phyloP scores from a whole-genome alignment of 2,888 invertebrate species.

The Allygus modestus region DNA sequence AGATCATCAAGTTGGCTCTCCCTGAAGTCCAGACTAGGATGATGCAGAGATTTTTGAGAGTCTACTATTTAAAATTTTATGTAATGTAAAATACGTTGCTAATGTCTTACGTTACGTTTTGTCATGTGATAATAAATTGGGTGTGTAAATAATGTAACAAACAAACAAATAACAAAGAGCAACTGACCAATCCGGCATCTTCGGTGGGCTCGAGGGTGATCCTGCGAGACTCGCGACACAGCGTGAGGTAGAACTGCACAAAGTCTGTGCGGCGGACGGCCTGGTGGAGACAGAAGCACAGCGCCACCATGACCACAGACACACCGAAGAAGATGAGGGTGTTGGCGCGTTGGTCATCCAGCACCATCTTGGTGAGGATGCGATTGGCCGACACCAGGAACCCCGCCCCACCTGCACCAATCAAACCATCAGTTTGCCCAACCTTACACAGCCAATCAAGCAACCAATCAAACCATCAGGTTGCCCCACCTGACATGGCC shows the following conservation, averaged over 20 bases:
- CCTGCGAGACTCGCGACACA: slow-evolving; percentile 85
- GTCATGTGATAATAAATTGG: too few relatives aligned
- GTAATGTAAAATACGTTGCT: too few relatives aligned
- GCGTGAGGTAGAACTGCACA: slow-evolving; percentile 88
- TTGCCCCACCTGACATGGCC: too few relatives aligned
- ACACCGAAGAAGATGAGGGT: slow-evolving; percentile 92
- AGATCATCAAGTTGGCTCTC: too few relatives aligned
- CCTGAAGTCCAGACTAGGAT: too few relatives aligned
- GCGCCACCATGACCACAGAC: slow-evolving; percentile 85
- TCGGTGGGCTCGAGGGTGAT: slow-evolving; percentile 92
- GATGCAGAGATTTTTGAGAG: too few relatives aligned
- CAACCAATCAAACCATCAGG: too few relatives aligned
- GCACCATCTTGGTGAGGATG: slow-evolving; percentile 88
- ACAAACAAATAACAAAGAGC: too few relatives aligned
- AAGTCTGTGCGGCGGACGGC: slow-evolving; percentile 88
- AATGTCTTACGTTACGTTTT: too few relatives aligned
- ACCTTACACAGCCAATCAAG: too few relatives aligned
- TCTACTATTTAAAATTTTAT: too few relatives aligned
- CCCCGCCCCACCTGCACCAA: slow-evolving; percentile 86
- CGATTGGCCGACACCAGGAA: slow-evolving; percentile 91
- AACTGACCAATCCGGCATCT: slow-evolving; percentile 86
- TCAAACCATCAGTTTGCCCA: not conserved
- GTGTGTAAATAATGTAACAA: too few relatives aligned
- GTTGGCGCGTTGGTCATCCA: slow-evolving; percentile 87
- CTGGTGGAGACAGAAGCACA: slow-evolving; percentile 88